Percentiles rank a stretch among this genome's conserved stretches.
Evolutionary conservation across 2,888 invertebrate species (phyloP).

Genomic region (Agrochola macilenta): DNA sequence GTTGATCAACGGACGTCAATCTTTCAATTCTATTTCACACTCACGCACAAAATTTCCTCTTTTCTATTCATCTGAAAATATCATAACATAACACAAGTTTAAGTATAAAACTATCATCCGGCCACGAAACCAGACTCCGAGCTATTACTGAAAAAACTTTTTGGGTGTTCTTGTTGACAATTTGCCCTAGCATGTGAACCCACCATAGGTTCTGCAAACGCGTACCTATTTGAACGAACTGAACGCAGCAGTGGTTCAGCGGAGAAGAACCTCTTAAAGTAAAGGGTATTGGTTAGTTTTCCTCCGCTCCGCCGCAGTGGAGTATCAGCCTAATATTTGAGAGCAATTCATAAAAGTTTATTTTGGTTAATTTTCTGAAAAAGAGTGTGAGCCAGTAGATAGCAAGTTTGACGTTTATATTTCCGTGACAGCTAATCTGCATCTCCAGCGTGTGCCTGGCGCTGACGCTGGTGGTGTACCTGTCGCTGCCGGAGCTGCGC

Average conservation of each 20-base stretch:
- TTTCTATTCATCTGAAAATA: neutral
- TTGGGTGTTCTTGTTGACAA: neutral
- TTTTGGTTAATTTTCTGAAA: neutral
- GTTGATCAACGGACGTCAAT: conserved; percentile 11
- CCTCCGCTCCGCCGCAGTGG: no score
- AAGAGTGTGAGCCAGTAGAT: neutral
- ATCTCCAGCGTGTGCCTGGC: conserved; percentile 92
- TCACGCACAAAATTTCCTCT: neutral
- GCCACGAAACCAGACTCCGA: neutral
- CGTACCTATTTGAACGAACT: no score
- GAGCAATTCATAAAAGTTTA: neutral
- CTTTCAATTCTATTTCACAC: neutral
- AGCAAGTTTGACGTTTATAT: conserved; percentile 12
- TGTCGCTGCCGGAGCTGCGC: conserved; percentile 91
- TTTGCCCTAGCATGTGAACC: neutral
- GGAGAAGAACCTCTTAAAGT: no score
- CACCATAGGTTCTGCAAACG: neutral
- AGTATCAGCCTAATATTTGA: no score
- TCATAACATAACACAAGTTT: neutral
- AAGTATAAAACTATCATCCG: neutral
- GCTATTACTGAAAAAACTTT: neutral
- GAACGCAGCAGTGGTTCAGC: no score
- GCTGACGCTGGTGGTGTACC: conserved; percentile 92
- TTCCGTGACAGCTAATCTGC: conserved; percentile 81
- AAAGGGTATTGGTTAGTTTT: no score